A percentile compares a stretch with the other conserved stretches of the same genome.
Conservation (phyloP, 2,797 vertebrate genomes). For the Acipenser transmontanus region DNA sequence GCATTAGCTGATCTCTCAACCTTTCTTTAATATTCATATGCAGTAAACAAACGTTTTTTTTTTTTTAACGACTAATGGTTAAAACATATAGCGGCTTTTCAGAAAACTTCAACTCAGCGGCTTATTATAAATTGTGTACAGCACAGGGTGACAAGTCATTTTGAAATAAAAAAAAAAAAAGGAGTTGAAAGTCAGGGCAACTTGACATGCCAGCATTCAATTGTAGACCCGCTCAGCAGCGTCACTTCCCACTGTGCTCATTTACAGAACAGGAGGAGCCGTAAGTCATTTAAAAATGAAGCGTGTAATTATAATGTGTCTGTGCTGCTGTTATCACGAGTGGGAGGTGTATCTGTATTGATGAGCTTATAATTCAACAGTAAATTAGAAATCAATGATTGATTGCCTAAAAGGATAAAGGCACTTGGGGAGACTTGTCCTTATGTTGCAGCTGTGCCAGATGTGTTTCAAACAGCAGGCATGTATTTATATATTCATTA, state of each 20-base stretch:
- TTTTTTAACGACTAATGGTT: too few relatives aligned
- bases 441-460: too few relatives aligned
- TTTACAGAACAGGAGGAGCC: conserved; percentile 1
- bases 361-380: not conserved
- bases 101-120: too few relatives aligned
- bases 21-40: too few relatives aligned
- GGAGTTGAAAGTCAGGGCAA: conserved; percentile 8
- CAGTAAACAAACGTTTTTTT: too few relatives aligned
- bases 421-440: not conserved
- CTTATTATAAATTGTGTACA: too few relatives aligned
- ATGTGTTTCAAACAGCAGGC: not conserved
- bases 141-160: too few relatives aligned
- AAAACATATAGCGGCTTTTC: too few relatives aligned
- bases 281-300: conserved; percentile 3
- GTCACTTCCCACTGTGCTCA: not conserved
- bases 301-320: conserved; percentile 1
- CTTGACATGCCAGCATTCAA: not conserved
- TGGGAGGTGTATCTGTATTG: not conserved
- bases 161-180: too few relatives aligned
- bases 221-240: not conserved
- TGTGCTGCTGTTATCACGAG: not conserved
- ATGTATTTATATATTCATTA: not conserved
- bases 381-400: not conserved
- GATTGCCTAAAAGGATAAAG: not conserved
- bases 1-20: too few relatives aligned